A percentile compares a stretch with the other conserved stretches of the same genome.
Evolutionary conservation across 2,888 invertebrate genomes (phyloP).

Genomic region (Yponomeuta evonymella): DNA sequence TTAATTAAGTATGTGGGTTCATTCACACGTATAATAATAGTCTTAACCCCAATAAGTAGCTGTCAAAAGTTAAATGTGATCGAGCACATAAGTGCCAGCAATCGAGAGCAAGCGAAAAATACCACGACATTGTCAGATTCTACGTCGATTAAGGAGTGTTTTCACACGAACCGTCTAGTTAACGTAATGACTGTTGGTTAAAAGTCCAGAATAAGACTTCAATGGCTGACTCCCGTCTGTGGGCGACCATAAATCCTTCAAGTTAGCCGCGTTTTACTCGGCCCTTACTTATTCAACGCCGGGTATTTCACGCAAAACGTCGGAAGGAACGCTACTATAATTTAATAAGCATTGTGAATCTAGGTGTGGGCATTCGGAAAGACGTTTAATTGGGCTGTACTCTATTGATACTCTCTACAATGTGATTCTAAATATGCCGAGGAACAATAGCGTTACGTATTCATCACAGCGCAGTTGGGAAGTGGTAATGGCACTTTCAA

Average conservation of each 20-base stretch:
- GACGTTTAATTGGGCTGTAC: not conserved
- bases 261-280: conserved; percentile 31
- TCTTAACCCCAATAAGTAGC: not conserved
- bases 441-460: not conserved
- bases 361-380: not conserved
- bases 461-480: not conserved
- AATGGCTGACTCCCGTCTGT: conserved; percentile 21
- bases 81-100: not conserved
- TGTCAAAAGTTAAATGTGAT: not conserved
- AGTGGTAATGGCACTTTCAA: not conserved
- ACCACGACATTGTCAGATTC: not conserved
- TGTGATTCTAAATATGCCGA: not conserved
- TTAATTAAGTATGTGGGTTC: not conserved
- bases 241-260: conserved; percentile 49
- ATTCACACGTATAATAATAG: not conserved
- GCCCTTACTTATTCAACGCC: conserved; percentile 17
- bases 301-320: conserved; percentile 10
- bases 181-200: not conserved
- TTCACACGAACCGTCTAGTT: not conserved
- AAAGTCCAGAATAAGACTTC: conserved; percentile 6
- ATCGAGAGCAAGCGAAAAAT: not conserved
- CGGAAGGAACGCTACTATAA: conserved; percentile 4
- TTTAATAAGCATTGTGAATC: conserved; percentile 10
- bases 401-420: not conserved
- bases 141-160: not conserved